A percentile compares a stretch with the other conserved stretches of the same genome.
Conservation (phyloP, 2,113 vertebrate genomes). For the Cinclus mexicanus region DNA sequence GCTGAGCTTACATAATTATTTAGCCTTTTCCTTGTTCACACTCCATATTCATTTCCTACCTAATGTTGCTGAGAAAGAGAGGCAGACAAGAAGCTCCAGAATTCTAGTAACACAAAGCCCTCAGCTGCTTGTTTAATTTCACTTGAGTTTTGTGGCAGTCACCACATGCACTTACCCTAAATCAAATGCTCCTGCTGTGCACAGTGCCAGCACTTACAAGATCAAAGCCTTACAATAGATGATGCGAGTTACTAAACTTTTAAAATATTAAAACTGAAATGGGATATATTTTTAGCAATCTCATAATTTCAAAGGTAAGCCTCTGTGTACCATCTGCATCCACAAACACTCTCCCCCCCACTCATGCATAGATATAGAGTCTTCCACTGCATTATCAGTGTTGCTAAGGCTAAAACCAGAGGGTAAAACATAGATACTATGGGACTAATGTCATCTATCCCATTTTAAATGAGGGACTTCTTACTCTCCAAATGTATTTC, state of each 20-base stretch:
- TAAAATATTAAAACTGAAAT: conserved; percentile 39
- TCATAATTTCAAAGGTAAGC: not conserved
- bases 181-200: conserved; percentile 60
- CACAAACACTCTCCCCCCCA: not conserved
- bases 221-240: conserved; percentile 52
- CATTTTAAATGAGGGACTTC: not conserved
- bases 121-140: conserved; percentile 55
- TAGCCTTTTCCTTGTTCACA: not conserved
- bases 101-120: conserved; percentile 30
- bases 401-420: not conserved
- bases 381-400: not conserved
- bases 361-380: not conserved
- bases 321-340: not conserved
- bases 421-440: not conserved
- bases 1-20: not conserved
- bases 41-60: conserved; percentile 7
- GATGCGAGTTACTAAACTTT: conserved; percentile 12
- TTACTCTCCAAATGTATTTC: not conserved
- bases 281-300: not conserved
- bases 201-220: conserved; percentile 41
- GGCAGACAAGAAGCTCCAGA: not conserved
- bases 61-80: not conserved
- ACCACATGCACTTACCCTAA: conserved; percentile 15
- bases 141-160: conserved; percentile 23
- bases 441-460: not conserved